phyloP scores from a whole-genome alignment of 2,888 invertebrate species.

The Alentia gelatinosa region DNA sequence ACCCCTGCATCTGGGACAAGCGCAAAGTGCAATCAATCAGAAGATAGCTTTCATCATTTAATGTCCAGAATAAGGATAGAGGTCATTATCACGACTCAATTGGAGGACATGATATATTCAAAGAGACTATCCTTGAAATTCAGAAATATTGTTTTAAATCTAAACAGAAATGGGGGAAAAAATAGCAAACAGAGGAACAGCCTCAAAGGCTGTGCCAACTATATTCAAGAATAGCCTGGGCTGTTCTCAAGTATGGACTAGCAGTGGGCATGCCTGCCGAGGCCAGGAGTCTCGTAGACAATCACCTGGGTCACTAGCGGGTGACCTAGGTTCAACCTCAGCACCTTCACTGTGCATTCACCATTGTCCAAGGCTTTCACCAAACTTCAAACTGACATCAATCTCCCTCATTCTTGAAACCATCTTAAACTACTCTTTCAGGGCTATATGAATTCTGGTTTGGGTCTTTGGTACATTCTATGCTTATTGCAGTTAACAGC shows the following conservation, averaged over 20 bases:
- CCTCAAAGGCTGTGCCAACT: neutral
- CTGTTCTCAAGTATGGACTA: neutral
- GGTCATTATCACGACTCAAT: too few species aligned
- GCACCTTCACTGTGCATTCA: neutral
- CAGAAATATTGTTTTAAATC: slow-evolving; percentile 31
- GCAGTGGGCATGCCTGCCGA: neutral
- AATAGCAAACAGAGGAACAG: neutral
- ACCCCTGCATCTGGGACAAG: too few species aligned
- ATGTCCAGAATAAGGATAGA: too few species aligned
- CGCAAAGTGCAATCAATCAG: too few species aligned
- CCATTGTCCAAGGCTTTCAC: neutral
- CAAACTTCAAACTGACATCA: neutral
- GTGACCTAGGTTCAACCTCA: neutral
- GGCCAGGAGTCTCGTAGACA: slow-evolving; percentile 1
- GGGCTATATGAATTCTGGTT: too few species aligned
- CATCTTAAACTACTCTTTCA: neutral
- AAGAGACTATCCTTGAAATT: too few species aligned
- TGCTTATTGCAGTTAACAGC: neutral
- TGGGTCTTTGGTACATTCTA: neutral
- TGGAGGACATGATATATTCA: too few species aligned
- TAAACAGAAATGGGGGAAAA: neutral
- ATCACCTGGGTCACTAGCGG: neutral
- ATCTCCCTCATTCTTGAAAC: neutral
- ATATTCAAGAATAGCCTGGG: slow-evolving; percentile 38
- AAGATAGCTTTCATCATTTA: too few species aligned